These are phyloP conservation scores for Villa cingulata DNA, from an alignment of 2,888 invertebrate species.

Conservation along the genomic window DNA sequence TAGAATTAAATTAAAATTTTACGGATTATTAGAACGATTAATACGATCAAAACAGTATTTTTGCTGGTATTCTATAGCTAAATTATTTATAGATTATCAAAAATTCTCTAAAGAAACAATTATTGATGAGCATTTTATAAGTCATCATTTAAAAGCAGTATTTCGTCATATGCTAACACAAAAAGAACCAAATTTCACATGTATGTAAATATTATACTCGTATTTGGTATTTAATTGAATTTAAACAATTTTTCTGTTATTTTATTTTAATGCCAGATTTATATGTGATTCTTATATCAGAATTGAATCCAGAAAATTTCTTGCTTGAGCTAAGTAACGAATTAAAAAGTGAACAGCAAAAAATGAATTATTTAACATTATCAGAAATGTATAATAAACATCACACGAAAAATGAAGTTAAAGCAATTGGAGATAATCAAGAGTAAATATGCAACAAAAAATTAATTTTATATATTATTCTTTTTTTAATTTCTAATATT, in stretches of 20 bases:
- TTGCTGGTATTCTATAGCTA: slow-evolving; percentile 29
- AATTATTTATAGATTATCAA: slow-evolving; percentile 28
- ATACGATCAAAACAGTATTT: slow-evolving; percentile 30
- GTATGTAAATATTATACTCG: slow-evolving; percentile 15
- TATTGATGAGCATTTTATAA: slow-evolving; percentile 23
- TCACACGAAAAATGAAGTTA: slow-evolving; percentile 3
- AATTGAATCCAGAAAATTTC: slow-evolving; percentile 20
- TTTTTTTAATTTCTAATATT: neutral
- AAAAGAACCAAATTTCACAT: slow-evolving; percentile 29
- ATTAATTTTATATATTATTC: neutral
- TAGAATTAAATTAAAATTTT: slow-evolving; percentile 24
- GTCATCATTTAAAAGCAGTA: slow-evolving; percentile 25
- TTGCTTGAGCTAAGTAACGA: slow-evolving; percentile 25
- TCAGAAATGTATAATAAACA: slow-evolving; percentile 29
- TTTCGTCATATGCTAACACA: slow-evolving; percentile 27
- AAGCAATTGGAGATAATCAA: neutral
- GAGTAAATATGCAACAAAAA: neutral
- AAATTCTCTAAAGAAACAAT: slow-evolving; percentile 19
- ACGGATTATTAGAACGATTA: slow-evolving; percentile 25
- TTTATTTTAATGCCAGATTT: slow-evolving; percentile 19
- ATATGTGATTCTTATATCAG: slow-evolving; percentile 27
- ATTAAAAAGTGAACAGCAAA: slow-evolving; percentile 29
- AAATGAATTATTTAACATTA: slow-evolving; percentile 29
- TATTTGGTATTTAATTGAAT: too few relatives aligned
- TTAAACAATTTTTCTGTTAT: neutral